Base-by-base conservation (phyloP, 2,797 vertebrate genomes). In the Erethizon dorsatum region DNA sequence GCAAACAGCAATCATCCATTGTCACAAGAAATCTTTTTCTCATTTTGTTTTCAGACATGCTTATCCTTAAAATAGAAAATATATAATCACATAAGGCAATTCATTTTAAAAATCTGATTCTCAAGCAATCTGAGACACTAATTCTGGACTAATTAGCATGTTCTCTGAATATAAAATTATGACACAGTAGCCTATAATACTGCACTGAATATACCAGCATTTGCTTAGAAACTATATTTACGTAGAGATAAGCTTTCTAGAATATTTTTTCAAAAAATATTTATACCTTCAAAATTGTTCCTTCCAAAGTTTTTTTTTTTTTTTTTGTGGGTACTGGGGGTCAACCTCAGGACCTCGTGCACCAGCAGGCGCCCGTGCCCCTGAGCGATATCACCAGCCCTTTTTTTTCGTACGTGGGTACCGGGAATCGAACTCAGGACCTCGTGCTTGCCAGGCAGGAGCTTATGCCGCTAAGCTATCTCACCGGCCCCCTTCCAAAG, bases 21-120 rank as follows among this genome's bases (percentile, higher is more conserved):
- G 52, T 2, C 69, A 45, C 22, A 75, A 84, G 31, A 89, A n/a
- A 13, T 17, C 7, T 77, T 5, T 12, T 50, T n/a, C 47, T 57
- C 1, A 9, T 54, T 69, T 22, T 88, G 17, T 22, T 45, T 78
- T 71, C 20, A 52, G 54, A 71, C 52, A 61, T 63, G 26, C 47
- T 84, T 63, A 73, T 28, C 3, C 61, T 84, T 71, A 73, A 85
- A 90, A 90, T 37, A 86, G 87, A 93, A 75, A 86, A 89, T 54
- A 54, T 61, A 82, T 56, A n/a, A 54, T 83, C 54, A 56, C 45
- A 61, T 12, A 33, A 17, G 52, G 61, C 20, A 83, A 75, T 33
- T 57, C 12, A 31, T 69, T 65, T 73, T 15, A n/a, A 67, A 91
- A 77, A 59, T 63, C 2, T 82, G 67, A 87, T 77, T 83, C 57